A percentile compares a stretch with the other conserved stretches of the same genome.
Evolutionary conservation across 2,888 invertebrate genomes (phyloP).

Genomic region (Hololepta plana): DNA sequence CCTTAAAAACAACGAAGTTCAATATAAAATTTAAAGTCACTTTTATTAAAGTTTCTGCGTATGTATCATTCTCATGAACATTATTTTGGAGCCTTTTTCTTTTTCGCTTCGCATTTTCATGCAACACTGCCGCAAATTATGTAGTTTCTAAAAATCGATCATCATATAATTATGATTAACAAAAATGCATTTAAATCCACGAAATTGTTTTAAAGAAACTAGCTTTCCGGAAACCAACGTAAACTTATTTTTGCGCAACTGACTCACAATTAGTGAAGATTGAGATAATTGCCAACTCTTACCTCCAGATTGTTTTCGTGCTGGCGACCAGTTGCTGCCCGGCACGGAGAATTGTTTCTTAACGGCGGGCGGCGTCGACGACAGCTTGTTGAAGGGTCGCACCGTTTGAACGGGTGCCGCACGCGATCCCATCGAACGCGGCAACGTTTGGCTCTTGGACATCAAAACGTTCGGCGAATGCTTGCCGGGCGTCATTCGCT

Average conservation of each 20-base stretch:
- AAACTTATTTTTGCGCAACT: no score
- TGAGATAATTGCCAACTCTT: neutral
- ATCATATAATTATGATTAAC: neutral
- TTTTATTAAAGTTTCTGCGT: no score
- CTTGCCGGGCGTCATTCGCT: slow-evolving; percentile 59
- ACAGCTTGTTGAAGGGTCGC: slow-evolving; percentile 45
- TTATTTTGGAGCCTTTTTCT: no score
- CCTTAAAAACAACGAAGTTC: neutral
- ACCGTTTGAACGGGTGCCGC: slow-evolving; percentile 28
- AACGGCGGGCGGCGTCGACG: slow-evolving; percentile 72
- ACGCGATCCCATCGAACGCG: slow-evolving; percentile 61
- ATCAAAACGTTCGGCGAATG: slow-evolving; percentile 42
- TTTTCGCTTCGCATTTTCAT: no score
- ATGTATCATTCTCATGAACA: no score
- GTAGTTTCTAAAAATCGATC: neutral
- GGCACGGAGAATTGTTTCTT: slow-evolving; percentile 62
- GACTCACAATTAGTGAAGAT: no score
- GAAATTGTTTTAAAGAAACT: no score
- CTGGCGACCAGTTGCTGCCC: slow-evolving; percentile 38
- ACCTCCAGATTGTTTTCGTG: slow-evolving; percentile 28
- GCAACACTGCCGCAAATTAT: neutral
- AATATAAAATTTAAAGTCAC: neutral
- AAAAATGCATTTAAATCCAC: no score
- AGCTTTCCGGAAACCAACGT: no score
- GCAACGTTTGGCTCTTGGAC: slow-evolving; percentile 73